Evolutionary conservation across 2,797 vertebrate species (phyloP), one percentile per base, ranked within the genome.

Genomic region (Enteromius trimaculatus): DNA sequence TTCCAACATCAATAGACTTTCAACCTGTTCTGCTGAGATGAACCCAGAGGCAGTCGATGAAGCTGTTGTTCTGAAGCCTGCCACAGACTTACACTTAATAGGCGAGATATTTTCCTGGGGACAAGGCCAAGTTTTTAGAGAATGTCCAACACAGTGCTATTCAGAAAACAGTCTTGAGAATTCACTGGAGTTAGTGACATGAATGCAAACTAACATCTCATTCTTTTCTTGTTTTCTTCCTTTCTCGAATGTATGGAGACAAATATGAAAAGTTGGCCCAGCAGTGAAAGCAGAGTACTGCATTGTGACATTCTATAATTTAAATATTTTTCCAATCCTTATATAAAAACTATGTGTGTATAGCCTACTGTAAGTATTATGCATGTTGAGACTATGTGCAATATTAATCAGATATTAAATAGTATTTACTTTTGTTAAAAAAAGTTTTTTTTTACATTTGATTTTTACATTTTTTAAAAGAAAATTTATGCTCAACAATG

Each of bases 61-160:
- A 16, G 34, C 53, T 21, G 49, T 65, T 77, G 79, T 23, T 65
- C 62, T 80, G 31, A 90, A 79, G 37, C 88, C 84, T n/a, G 51
- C 74, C 81, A 87, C 49, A 75, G 89, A 90, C 39, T 77, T 87
- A 79, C 75, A 82, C 49, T 85, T 86, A 49, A 69, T 74, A 74
- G 65, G 83, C 49, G 60, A 72, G 72, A 77, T 21, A 55, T 85
- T 87, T 79, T 77, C 84, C 89, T 89, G 78, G 55, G 23, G 71
- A 85, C 70, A 49, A 86, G 39, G 23, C 11, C 76, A 69, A 7
- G n/a, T 19, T 77, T 58, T 85, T 6, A 53, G 26, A 82, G 23
- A 58, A 42, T 23, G 47, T 68, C 49, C 26, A 58, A 75, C 29
- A 51, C 29, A 81, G 51, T 37, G 23, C 7, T 53, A 69, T 60